phyloP scores from a whole-genome alignment of 2,113 vertebrate species.

The Rhinichthys klamathensis region DNA sequence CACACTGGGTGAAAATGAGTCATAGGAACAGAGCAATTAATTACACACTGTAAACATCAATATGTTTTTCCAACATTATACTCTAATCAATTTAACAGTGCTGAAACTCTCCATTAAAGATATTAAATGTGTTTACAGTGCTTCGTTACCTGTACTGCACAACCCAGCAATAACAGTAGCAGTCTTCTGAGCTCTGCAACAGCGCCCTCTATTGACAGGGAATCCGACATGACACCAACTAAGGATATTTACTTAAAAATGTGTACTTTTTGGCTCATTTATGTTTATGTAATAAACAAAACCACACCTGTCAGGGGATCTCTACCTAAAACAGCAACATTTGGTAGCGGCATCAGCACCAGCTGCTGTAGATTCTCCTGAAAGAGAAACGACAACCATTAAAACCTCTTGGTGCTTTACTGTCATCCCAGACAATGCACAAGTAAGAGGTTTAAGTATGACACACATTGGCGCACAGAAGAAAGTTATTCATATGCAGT shows the following conservation, averaged over 20 bases:
- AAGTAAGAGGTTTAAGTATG: neutral
- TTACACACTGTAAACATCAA: slow-evolving; percentile 2
- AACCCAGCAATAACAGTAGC: slow-evolving; percentile 83
- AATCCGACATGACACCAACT: neutral
- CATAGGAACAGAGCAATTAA: slow-evolving; percentile 26
- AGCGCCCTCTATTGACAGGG: slow-evolving; percentile 75
- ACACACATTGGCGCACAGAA: neutral
- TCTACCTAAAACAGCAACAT: slow-evolving; percentile 81
- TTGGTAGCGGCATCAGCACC: slow-evolving; percentile 84
- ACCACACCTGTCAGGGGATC: slow-evolving; percentile 85
- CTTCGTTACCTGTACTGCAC: slow-evolving; percentile 85
- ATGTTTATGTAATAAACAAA: neutral
- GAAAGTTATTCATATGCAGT: neutral
- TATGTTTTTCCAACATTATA: neutral
- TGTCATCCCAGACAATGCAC: neutral
- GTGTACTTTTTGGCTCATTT: neutral
- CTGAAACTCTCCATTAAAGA: slow-evolving; percentile 4
- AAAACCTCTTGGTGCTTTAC: neutral
- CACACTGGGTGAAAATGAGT: slow-evolving; percentile 76
- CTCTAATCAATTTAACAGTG: slow-evolving; percentile 2
- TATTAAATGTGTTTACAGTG: slow-evolving; percentile 14
- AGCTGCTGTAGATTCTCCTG: slow-evolving; percentile 88
- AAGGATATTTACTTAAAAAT: neutral
- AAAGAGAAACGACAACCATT: slow-evolving; percentile 15
- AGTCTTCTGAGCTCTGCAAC: slow-evolving; percentile 81